Percentiles rank a stretch among this genome's conserved stretches.
Conservation (phyloP, 2,797 vertebrate genomes). For the Falco berigora region DNA sequence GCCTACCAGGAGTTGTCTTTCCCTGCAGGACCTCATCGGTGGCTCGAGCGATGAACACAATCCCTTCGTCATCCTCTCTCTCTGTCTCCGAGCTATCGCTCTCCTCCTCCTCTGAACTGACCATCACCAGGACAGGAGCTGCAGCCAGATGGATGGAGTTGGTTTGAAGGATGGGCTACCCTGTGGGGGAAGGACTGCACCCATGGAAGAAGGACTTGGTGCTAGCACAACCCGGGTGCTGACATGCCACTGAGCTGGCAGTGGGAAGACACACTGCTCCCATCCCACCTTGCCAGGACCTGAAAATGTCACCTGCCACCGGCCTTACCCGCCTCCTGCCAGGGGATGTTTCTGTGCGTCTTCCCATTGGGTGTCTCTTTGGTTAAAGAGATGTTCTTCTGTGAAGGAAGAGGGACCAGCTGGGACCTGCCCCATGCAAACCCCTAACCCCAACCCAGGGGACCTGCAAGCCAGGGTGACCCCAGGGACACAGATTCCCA, state of each 20-base stretch:
- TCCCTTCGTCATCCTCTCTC: conserved; percentile 89
- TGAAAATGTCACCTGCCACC: background rate
- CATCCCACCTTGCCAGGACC: background rate
- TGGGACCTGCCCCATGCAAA: background rate
- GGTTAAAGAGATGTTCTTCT: conserved; percentile 79
- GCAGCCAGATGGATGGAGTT: background rate
- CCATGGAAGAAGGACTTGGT: background rate
- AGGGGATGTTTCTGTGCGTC: conserved; percentile 80
- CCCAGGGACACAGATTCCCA: background rate
- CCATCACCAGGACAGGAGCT: conserved; percentile 77
- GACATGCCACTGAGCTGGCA: rapidly evolving
- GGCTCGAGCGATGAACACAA: conserved; percentile 87
- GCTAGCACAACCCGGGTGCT: background rate
- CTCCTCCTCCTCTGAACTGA: conserved; percentile 82
- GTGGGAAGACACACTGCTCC: background rate
- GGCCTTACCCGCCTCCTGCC: conserved; percentile 85
- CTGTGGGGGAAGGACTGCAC: background rate
- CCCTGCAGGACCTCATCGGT: conserved; percentile 81
- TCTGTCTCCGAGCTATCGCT: conserved; percentile 79
- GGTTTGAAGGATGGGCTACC: background rate
- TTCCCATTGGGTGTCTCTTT: conserved; percentile 78
- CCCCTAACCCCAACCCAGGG: too few relatives aligned
- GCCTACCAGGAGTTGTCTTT: conserved; percentile 80
- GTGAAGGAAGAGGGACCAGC: conserved; percentile 35
- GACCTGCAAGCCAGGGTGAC: background rate